Evolutionary conservation across 2,113 vertebrate genomes (phyloP).

Genomic region (Romanogobio albipinnatus): DNA sequence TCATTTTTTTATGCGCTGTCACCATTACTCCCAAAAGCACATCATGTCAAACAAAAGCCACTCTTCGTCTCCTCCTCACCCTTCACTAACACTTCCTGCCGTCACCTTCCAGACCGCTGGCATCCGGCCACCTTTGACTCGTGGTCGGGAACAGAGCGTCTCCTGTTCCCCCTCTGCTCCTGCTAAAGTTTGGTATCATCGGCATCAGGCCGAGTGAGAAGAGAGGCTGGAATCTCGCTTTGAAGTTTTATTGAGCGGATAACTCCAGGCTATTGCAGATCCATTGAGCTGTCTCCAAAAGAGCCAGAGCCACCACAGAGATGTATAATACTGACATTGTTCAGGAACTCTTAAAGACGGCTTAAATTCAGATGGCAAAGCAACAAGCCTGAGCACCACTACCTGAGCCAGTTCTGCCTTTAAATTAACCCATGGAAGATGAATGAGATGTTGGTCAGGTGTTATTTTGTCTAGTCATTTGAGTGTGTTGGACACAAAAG

Average conservation of each 20-base stretch:
- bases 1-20: neutral
- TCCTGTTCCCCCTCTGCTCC: slow-evolving; percentile 49
- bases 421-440: neutral
- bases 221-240: slow-evolving; percentile 67
- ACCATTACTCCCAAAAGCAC: neutral
- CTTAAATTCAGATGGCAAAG: neutral
- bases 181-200: slow-evolving; percentile 51
- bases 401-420: neutral
- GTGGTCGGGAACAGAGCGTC: slow-evolving; percentile 50
- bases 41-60: neutral
- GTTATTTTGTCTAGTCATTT: neutral
- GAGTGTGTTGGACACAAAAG: neutral
- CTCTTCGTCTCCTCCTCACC: neutral
- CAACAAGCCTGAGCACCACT: slow-evolving; percentile 6
- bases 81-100: slow-evolving; percentile 33
- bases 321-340: slow-evolving; percentile 17
- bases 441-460: neutral
- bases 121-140: slow-evolving; percentile 13
- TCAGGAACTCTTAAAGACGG: neutral
- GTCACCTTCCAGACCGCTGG: slow-evolving; percentile 18
- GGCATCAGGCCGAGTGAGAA: slow-evolving; percentile 55
- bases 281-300: slow-evolving; percentile 64
- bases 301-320: slow-evolving; percentile 36
- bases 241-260: slow-evolving; percentile 74
- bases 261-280: slow-evolving; percentile 63